These are phyloP conservation scores for Dicyrtoma fusca DNA, from an alignment of 2,888 invertebrate species.

Conservation along the genomic window DNA sequence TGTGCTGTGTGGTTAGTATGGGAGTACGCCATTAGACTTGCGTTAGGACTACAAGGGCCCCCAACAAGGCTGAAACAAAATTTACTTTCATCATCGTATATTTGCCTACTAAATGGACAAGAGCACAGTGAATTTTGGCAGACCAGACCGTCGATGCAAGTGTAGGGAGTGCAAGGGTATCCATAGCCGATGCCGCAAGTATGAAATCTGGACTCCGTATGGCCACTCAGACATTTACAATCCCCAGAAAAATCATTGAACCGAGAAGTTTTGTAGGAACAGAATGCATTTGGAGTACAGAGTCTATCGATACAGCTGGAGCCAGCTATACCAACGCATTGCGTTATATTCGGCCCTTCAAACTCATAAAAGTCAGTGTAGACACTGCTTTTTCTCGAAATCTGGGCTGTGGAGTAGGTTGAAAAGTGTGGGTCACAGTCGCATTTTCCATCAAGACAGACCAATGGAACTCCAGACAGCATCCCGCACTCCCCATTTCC, in stretches of 20 bases:
- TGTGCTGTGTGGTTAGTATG: too few species aligned
- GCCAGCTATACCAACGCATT: background rate
- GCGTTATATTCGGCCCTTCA: background rate
- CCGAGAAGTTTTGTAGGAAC: background rate
- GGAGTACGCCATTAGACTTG: too few species aligned
- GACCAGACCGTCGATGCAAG: background rate
- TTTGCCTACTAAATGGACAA: conserved; percentile 2
- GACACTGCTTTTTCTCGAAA: background rate
- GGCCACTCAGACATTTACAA: background rate
- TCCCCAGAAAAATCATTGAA: background rate
- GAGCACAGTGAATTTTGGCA: background rate
- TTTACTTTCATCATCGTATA: background rate
- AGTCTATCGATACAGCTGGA: background rate
- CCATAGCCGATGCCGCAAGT: background rate
- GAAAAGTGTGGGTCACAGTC: background rate
- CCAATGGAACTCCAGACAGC: background rate
- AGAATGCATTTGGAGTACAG: background rate
- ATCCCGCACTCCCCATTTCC: background rate
- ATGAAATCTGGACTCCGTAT: background rate
- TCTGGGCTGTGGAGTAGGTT: background rate
- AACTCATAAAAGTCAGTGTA: background rate
- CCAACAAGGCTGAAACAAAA: background rate
- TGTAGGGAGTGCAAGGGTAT: background rate
- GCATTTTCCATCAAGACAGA: background rate
- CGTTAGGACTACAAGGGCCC: conserved; percentile 4